Conservation (phyloP, 2,888 invertebrate species). For the Luffia ferchaultella region DNA sequence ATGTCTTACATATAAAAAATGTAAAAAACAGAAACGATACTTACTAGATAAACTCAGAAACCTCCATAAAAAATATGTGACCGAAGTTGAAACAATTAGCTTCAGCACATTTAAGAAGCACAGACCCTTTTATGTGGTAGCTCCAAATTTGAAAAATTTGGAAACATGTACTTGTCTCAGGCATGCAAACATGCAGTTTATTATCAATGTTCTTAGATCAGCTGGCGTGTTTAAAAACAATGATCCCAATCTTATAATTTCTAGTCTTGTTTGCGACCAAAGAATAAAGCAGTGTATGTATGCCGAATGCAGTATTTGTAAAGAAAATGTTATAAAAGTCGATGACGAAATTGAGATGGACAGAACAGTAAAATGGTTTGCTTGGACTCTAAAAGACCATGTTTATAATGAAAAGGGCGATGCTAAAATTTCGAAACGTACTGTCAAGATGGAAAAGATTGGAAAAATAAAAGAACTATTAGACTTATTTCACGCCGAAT, state of each 20-base stretch:
- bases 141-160: not conserved
- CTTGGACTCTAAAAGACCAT: not conserved
- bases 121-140: not conserved
- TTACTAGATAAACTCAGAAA: not conserved
- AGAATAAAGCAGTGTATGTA: no score
- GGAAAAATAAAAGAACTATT: constrained; percentile 9
- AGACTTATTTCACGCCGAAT: constrained; percentile 8
- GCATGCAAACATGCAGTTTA: not conserved
- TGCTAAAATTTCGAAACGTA: constrained; percentile 7
- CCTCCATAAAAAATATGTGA: not conserved
- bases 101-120: not conserved
- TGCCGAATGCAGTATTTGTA: no score
- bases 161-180: not conserved
- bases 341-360: no score
- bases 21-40: not conserved
- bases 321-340: no score
- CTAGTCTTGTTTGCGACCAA: no score
- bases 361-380: not conserved
- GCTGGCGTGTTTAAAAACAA: no score
- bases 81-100: not conserved
- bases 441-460: constrained; percentile 9
- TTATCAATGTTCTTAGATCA: no score
- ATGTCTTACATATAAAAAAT: not conserved
- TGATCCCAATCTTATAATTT: no score
- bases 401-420: constrained; percentile 8